Percentiles rank a stretch among this genome's conserved stretches.
phyloP scores from a whole-genome alignment of 2,797 vertebrate genomes.

The Phoebastria nigripes region DNA sequence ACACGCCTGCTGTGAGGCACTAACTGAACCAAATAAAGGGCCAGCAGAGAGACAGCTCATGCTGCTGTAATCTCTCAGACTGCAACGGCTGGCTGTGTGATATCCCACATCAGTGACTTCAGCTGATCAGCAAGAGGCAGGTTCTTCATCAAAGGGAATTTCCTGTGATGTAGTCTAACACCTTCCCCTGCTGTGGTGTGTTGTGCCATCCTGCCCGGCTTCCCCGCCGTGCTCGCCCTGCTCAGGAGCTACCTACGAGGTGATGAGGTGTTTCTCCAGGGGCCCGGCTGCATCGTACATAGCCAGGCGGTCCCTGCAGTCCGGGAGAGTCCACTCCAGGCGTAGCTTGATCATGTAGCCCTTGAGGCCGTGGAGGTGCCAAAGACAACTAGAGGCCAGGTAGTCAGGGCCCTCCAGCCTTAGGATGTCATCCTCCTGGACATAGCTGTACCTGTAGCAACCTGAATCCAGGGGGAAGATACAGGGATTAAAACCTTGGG shows the following conservation, averaged over 20 bases:
- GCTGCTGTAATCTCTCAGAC: not conserved
- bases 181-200: slow-evolving; percentile 15
- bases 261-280: slow-evolving; percentile 82
- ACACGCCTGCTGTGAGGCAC: not conserved
- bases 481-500: not conserved
- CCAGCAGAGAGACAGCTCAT: not conserved
- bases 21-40: not conserved
- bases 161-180: slow-evolving; percentile 6
- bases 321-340: slow-evolving; percentile 84
- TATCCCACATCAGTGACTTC: slow-evolving; percentile 7
- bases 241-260: slow-evolving; percentile 82
- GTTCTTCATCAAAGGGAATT: slow-evolving; percentile 26
- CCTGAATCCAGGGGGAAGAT: slow-evolving; percentile 69
- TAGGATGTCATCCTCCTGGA: slow-evolving; percentile 64
- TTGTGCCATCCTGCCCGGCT: not conserved
- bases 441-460: slow-evolving; percentile 84
- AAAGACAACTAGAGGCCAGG: slow-evolving; percentile 83
- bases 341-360: slow-evolving; percentile 83
- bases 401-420: slow-evolving; percentile 82
- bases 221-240: rapidly evolving
- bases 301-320: slow-evolving; percentile 88
- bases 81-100: not conserved
- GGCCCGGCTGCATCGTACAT: slow-evolving; percentile 84
- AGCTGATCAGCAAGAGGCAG: not conserved
- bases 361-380: slow-evolving; percentile 84